Evolutionary conservation across 2,797 vertebrate genomes (phyloP).

Genomic region (Falco berigora): DNA sequence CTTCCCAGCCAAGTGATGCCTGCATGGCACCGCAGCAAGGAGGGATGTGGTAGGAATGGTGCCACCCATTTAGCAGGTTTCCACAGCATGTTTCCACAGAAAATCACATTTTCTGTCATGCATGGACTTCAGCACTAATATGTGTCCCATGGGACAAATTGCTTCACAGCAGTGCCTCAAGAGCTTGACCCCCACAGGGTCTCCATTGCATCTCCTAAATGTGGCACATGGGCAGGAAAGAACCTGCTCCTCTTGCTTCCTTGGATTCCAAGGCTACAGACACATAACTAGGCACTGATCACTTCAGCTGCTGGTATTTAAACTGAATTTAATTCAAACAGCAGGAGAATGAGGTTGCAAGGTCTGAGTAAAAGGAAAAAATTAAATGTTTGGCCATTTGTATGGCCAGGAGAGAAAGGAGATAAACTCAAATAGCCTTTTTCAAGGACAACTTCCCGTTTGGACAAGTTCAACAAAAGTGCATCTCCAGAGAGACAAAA

Average conservation of each 20-base stretch:
- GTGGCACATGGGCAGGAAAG: background rate
- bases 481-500: background rate
- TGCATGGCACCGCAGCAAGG: background rate
- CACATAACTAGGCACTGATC: background rate
- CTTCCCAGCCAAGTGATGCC: rapidly evolving
- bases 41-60: rapidly evolving
- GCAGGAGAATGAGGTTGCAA: background rate
- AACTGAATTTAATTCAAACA: background rate
- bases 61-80: background rate
- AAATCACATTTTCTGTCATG: background rate
- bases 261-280: background rate
- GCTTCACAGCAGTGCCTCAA: background rate
- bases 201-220: background rate
- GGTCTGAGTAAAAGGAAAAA: background rate
- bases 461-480: background rate
- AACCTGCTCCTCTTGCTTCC: background rate
- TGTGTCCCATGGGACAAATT: background rate
- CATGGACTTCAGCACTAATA: background rate
- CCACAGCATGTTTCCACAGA: background rate
- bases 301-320: background rate
- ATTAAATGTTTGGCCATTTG: background rate
- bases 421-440: background rate
- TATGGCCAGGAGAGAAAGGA: background rate
- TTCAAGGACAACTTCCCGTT: background rate
- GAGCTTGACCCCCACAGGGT: background rate